Evolutionary conservation across 2,113 vertebrate genomes (phyloP).

Genomic region (Gyps fulvus): DNA sequence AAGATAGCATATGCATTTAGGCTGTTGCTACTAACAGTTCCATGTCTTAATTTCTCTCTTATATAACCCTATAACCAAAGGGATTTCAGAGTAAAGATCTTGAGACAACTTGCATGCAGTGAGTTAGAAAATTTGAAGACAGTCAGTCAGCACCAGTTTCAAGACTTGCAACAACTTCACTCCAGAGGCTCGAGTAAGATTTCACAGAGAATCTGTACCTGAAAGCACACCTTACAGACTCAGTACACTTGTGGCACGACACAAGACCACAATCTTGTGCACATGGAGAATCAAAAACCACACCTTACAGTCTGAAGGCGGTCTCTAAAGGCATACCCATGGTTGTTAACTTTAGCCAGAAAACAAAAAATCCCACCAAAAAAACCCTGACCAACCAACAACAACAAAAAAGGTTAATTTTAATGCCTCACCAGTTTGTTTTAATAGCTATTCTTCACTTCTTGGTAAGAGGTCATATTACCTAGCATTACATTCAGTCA

Average conservation of each 20-base stretch:
- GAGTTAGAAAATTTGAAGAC: neutral
- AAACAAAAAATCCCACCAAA: neutral
- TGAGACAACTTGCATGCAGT: neutral
- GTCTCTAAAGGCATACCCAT: neutral
- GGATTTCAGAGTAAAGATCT: neutral
- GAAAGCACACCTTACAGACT: neutral
- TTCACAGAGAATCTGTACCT: neutral
- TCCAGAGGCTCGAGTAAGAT: neutral
- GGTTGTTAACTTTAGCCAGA: neutral
- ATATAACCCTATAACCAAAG: neutral
- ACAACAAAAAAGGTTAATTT: neutral
- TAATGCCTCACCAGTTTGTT: neutral
- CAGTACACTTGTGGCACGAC: neutral
- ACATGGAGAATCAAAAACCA: neutral
- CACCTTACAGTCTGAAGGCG: neutral
- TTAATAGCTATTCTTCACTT: conserved; percentile 21
- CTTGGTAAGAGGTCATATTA: conserved; percentile 9
- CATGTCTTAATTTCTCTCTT: neutral
- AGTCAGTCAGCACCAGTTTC: neutral
- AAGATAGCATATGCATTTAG: neutral
- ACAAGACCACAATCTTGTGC: neutral
- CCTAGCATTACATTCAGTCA: neutral
- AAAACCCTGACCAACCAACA: neutral
- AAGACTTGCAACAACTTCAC: neutral
- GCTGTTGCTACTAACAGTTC: neutral